Evolutionary conservation across 2,113 vertebrate species (phyloP).

Genomic region (Syrrhaptes paradoxus): DNA sequence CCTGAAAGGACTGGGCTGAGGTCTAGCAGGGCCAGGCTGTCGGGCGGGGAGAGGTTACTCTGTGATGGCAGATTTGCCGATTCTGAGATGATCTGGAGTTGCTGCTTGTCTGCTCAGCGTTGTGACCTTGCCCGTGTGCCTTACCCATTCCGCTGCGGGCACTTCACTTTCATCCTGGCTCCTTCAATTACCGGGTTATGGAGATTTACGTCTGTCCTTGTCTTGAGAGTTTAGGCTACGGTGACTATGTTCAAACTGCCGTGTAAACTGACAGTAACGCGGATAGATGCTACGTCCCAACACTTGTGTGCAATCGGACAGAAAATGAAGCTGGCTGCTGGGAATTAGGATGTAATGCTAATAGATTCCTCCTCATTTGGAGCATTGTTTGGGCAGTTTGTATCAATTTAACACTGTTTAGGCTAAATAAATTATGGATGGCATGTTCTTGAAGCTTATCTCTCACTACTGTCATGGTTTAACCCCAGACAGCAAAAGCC

Average conservation of each 20-base stretch:
- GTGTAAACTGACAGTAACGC: background rate
- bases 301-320: background rate
- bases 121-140: background rate
- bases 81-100: background rate
- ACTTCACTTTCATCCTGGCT: accelerated
- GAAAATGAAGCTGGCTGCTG: background rate
- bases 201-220: background rate
- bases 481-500: no score
- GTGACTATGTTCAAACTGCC: accelerated
- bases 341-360: background rate
- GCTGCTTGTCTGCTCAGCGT: background rate
- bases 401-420: background rate
- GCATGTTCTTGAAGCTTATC: accelerated
- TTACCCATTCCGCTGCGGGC: background rate
- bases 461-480: background rate
- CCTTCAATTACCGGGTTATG: background rate
- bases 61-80: background rate
- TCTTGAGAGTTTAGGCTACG: background rate
- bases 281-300: background rate
- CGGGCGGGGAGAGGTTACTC: accelerated
- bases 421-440: background rate
- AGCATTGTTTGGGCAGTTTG: background rate
- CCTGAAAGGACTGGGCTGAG: accelerated
- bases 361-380: background rate
- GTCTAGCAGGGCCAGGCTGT: background rate